Evolutionary conservation across 2,797 vertebrate genomes (phyloP).

Genomic region (Valencia hispanica): DNA sequence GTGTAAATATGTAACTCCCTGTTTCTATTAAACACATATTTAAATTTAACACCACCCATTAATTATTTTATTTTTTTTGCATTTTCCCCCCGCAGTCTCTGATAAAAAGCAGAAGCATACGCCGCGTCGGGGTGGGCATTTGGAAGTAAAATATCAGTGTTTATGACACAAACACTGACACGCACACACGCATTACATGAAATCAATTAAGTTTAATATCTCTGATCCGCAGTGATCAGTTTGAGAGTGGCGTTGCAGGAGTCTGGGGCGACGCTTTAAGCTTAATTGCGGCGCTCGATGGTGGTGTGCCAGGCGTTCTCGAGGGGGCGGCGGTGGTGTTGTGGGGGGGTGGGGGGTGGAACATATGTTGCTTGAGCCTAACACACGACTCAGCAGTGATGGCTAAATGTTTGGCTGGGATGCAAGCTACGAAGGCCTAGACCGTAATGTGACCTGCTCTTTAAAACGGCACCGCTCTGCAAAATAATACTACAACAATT

Average conservation of each 20-base stretch:
- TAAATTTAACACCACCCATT: conserved; percentile 45
- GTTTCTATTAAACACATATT: conserved; percentile 47
- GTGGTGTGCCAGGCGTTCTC: conserved; percentile 62
- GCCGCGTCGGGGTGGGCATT: conserved; percentile 11
- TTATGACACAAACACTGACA: conserved; percentile 42
- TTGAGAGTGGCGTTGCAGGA: conserved; percentile 61
- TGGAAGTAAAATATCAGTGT: conserved; percentile 16
- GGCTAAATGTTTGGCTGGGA: conserved; percentile 73
- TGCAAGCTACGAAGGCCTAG: conserved; percentile 68
- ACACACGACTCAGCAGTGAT: conserved; percentile 65
- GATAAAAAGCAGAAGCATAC: conserved; percentile 36
- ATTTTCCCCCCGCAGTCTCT: conserved; percentile 28
- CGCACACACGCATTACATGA: conserved; percentile 53
- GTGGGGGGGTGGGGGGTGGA: conserved; percentile 33
- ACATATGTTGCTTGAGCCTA: conserved; percentile 71
- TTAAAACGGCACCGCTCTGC: conserved; percentile 46
- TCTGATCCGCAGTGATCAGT: conserved; percentile 67
- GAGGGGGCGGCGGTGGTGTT: conserved; percentile 36
- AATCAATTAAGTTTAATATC: conserved; percentile 66
- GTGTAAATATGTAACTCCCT: conserved; percentile 12
- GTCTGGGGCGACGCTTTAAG: conserved; percentile 65
- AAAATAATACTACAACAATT: conserved; percentile 20
- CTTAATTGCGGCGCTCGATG: conserved; percentile 67
- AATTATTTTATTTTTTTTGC: conserved; percentile 13
- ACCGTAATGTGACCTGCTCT: conserved; percentile 73